phyloP scores from a whole-genome alignment of 2,888 invertebrate genomes.

The Entomobrya multifasciata region DNA sequence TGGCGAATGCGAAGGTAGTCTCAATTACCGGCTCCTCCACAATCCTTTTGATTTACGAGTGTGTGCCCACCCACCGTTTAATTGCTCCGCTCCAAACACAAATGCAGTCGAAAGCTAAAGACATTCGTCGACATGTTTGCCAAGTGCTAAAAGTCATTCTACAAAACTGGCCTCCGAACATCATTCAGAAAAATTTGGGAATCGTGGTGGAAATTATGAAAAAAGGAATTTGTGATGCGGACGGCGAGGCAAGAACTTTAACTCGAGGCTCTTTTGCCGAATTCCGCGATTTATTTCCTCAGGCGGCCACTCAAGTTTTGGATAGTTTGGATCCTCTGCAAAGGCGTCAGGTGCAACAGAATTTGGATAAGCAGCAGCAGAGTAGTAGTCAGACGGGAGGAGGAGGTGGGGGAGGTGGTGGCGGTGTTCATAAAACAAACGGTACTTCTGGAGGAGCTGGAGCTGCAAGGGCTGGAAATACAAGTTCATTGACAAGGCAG shows the following conservation, averaged over 20 bases:
- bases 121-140: constrained; percentile 90
- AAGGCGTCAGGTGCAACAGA: constrained; percentile 84
- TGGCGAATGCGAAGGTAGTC: constrained; percentile 95
- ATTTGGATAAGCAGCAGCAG: constrained; percentile 69
- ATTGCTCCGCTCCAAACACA: constrained; percentile 90
- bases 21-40: constrained; percentile 75
- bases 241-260: constrained; percentile 91
- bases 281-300: constrained; percentile 85
- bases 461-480: constrained; percentile 55
- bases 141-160: constrained; percentile 92
- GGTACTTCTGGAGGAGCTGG: too few relatives aligned
- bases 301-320: constrained; percentile 92
- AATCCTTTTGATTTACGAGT: constrained; percentile 75
- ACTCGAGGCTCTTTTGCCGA: constrained; percentile 83
- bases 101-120: constrained; percentile 93
- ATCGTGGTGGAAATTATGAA: constrained; percentile 91
- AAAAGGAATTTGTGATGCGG: constrained; percentile 95
- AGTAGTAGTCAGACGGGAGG: constrained; percentile 68
- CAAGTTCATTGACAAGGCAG: constrained; percentile 80
- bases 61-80: constrained; percentile 87
- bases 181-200: constrained; percentile 90
- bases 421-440: constrained; percentile 62
- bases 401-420: constrained; percentile 72
- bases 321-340: constrained; percentile 90
- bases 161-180: constrained; percentile 92